These are phyloP conservation scores for Salvelinus alpinus DNA, from an alignment of 2,113 vertebrate genomes.

Conservation along the genomic window DNA sequence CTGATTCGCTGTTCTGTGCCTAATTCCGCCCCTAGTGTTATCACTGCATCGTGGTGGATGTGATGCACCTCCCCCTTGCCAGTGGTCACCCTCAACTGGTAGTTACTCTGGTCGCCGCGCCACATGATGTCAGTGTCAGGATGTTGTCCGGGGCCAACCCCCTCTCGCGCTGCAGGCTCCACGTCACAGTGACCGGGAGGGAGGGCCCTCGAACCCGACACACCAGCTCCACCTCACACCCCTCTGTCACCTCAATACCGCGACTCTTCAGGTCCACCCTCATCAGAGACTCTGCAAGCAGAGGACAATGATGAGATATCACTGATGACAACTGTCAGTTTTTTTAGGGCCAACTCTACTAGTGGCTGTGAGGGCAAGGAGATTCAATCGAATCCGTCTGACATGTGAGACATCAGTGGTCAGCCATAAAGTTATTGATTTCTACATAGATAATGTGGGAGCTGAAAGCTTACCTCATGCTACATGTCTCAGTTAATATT, in stretches of 20 bases:
- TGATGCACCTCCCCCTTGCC: constrained; percentile 29
- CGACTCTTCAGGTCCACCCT: constrained; percentile 50
- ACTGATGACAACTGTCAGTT: not conserved
- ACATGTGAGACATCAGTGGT: not conserved
- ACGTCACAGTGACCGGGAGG: constrained; percentile 59
- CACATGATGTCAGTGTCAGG: constrained; percentile 70
- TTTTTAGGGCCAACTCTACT: too few species aligned
- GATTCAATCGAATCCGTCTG: too few species aligned
- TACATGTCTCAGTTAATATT: too few species aligned
- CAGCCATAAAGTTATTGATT: too few species aligned
- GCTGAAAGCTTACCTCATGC: too few species aligned
- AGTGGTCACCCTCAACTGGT: constrained; percentile 63
- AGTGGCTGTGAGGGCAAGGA: too few species aligned
- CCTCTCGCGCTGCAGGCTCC: constrained; percentile 69
- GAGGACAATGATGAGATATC: not conserved
- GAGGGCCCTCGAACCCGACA: constrained; percentile 55
- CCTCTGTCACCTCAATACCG: not conserved
- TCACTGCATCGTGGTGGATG: constrained; percentile 51
- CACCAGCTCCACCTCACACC: constrained; percentile 49
- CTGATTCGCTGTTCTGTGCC: constrained; percentile 53
- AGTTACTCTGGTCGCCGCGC: constrained; percentile 53
- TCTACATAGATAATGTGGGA: too few species aligned
- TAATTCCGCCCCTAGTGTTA: constrained; percentile 34
- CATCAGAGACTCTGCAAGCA: constrained; percentile 50
- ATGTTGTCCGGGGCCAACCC: constrained; percentile 51